Evolutionary conservation across 2,797 vertebrate genomes (phyloP).

Genomic region (Morelia viridis): DNA sequence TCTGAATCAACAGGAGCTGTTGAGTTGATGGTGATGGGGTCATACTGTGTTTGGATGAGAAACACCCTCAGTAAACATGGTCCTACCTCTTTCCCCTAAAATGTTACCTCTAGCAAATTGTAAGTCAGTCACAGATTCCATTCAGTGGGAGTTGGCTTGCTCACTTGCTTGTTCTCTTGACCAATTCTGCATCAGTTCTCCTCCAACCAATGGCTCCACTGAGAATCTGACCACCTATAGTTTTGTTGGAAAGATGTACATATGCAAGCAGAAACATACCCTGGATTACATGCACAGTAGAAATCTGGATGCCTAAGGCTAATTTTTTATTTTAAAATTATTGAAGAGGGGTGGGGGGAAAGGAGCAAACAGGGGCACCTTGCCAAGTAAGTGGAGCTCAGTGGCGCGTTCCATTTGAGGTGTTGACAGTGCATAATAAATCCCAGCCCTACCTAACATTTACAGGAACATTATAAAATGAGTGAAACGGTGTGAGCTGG

Average conservation of each 20-base stretch:
- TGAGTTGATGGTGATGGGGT: slow-evolving; percentile 57
- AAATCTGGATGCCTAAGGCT: neutral
- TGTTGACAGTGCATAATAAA: slow-evolving; percentile 86
- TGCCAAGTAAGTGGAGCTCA: slow-evolving; percentile 78
- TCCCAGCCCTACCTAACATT: slow-evolving; percentile 81
- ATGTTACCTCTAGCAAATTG: slow-evolving; percentile 57
- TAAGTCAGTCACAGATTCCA: slow-evolving; percentile 73
- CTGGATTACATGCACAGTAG: neutral
- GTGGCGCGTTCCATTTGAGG: slow-evolving; percentile 81
- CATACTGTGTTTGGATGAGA: slow-evolving; percentile 64
- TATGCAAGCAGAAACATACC: neutral
- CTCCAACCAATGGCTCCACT: slow-evolving; percentile 21
- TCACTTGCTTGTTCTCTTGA: slow-evolving; percentile 55
- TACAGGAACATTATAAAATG: slow-evolving; percentile 84
- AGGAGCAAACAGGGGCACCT: slow-evolving; percentile 62
- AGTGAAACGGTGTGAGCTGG: slow-evolving; percentile 79
- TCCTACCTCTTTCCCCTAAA: slow-evolving; percentile 59
- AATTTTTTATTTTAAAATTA: slow-evolving; percentile 39
- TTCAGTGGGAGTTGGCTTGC: slow-evolving; percentile 54
- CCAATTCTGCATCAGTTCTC: slow-evolving; percentile 51
- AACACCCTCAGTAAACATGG: slow-evolving; percentile 68
- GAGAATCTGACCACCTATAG: slow-evolving; percentile 32
- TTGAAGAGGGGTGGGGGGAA: neutral
- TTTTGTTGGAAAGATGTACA: slow-evolving; percentile 12
- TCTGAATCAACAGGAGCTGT: slow-evolving; percentile 44